Evolutionary conservation across 2,113 vertebrate species (phyloP).

Genomic region (Albula goreensis): DNA sequence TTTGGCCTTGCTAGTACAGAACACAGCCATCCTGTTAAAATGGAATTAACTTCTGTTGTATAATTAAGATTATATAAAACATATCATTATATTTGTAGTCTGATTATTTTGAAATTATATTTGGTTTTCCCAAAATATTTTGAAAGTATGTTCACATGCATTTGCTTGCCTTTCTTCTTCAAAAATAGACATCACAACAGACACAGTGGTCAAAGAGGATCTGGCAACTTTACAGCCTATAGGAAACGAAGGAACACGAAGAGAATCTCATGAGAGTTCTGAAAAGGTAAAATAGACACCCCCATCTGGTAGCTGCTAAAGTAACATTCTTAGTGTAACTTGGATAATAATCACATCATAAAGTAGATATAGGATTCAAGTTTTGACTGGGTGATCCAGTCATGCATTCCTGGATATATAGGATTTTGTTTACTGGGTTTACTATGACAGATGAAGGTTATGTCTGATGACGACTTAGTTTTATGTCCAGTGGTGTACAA

Average conservation of each 20-base stretch:
- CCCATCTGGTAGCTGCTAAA: not conserved
- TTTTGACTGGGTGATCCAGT: too few relatives aligned
- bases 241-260: not conserved
- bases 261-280: not conserved
- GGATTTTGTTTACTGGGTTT: too few relatives aligned
- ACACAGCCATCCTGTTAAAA: not conserved
- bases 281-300: not conserved
- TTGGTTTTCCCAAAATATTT: too few relatives aligned
- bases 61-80: not conserved
- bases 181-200: constrained; percentile 29
- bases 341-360: too few relatives aligned
- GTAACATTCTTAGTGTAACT: not conserved
- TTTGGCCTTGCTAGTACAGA: not conserved
- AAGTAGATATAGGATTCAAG: too few relatives aligned
- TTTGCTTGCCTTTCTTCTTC: constrained; percentile 20
- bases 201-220: constrained; percentile 29
- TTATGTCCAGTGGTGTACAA: too few relatives aligned
- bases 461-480: too few relatives aligned
- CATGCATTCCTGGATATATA: too few relatives aligned
- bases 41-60: not conserved
- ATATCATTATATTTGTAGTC: too few relatives aligned
- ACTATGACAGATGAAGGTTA: too few relatives aligned
- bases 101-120: too few relatives aligned
- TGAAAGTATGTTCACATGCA: not conserved
- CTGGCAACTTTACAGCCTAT: constrained; percentile 17